Conservation (phyloP, 2,797 vertebrate genomes). For the Catharus ustulatus region DNA sequence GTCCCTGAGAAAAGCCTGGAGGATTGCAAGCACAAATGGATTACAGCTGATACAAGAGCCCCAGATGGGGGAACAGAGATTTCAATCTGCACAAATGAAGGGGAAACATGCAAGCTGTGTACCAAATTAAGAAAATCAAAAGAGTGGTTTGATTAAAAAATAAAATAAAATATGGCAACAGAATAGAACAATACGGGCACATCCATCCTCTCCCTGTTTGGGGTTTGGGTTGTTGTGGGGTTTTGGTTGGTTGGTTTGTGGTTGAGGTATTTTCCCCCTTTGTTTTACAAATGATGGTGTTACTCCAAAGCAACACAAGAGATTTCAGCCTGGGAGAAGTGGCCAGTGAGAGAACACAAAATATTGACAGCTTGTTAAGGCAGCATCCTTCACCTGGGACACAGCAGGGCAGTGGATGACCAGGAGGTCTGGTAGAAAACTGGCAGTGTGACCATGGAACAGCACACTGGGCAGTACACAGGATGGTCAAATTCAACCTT, state of each 20-base stretch:
- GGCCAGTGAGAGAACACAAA: not conserved
- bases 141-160: not conserved
- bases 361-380: not conserved
- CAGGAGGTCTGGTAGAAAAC: not conserved
- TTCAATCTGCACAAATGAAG: conserved; percentile 17
- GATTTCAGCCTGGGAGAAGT: not conserved
- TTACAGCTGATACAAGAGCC: not conserved
- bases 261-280: not conserved
- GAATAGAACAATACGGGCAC: fast-evolving
- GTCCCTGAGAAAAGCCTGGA: not conserved
- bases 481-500: not conserved
- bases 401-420: not conserved
- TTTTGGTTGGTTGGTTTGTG: not conserved
- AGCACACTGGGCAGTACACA: not conserved
- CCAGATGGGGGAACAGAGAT: not conserved
- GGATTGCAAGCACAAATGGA: not conserved
- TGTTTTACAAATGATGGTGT: not conserved
- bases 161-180: not conserved
- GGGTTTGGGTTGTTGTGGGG: not conserved
- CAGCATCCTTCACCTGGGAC: not conserved
- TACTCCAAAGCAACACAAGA: not conserved
- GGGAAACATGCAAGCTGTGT: not conserved
- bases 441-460: not conserved
- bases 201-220: not conserved
- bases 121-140: not conserved